Base-by-base conservation (phyloP, 1,140 invertebrate species). In the Pachyrhynchus sulphureomaculatus region DNA sequence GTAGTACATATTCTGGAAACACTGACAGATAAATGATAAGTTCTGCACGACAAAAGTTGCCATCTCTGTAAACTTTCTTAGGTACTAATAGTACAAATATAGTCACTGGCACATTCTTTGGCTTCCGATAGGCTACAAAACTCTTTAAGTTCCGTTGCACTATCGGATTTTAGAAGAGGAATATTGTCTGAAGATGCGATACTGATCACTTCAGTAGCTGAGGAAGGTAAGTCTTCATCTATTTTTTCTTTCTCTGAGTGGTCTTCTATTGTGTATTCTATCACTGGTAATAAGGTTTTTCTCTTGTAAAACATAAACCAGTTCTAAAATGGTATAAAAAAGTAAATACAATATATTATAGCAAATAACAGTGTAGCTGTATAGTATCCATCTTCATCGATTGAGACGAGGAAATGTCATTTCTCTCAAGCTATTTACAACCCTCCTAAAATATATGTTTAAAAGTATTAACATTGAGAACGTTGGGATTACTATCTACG, bases 221-320 rank as follows among this genome's bases (percentile, higher is more conserved):
- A 62, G 9, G 57, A 52, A 17, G 59, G 51, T 1, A 41, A 52
- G 8, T 68, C 51, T 42, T 70, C 58, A 8, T 69, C 56, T 0
- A 51, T 12, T 24, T 33, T 33, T n/a, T 47, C 29, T 17, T 52
- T 39, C 18, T 67, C 63, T 8, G 41, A 52, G 12, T 63, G 33
- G 15, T 52, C 55, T 41, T 72, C 69, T 24, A 69, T 59, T 1
- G 68, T 63, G 10, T 65, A 61, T 29, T 63, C 64, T 15, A 72
- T 62, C 15, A 53, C 57, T 10, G 75, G 75, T 10, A 75, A 48
- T 23, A 76, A 68, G 1, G 64, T 67, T 69, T 75, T 75, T 9
- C 68, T 54, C 64, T 70, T 69, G 32, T 64, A 65, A 42, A 75
- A 75, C 13, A 76, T 73, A 37, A 75, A 76, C 72, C 72, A 75